These are phyloP conservation scores for Apomyelois bistriatella DNA, from an alignment of 2,888 invertebrate species.

Conservation along the genomic window DNA sequence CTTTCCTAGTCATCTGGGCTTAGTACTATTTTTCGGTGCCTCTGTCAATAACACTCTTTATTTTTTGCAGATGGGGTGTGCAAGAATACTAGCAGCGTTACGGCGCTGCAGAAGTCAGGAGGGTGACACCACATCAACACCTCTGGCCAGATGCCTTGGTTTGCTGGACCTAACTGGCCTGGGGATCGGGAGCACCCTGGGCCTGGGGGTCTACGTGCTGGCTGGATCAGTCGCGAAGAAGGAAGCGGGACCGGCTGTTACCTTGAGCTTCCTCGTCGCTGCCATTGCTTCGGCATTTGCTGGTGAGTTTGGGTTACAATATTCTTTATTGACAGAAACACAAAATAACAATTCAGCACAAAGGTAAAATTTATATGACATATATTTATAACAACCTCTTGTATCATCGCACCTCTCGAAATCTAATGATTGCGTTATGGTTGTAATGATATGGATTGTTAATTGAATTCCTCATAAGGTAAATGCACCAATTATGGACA, in stretches of 20 bases:
- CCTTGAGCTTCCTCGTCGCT: slow-evolving; percentile 93
- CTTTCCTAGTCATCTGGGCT: no score
- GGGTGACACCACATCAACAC: slow-evolving; percentile 57
- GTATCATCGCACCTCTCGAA: no score
- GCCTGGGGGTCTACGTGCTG: slow-evolving; percentile 96
- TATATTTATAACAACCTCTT: no score
- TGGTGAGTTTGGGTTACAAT: slow-evolving; percentile 84
- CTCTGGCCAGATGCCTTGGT: slow-evolving; percentile 84
- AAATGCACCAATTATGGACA: no score
- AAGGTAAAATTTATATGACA: no score
- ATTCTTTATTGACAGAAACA: no score
- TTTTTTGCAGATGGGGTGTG: slow-evolving; percentile 57
- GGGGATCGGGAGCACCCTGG: slow-evolving; percentile 93
- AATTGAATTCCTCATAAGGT: no score
- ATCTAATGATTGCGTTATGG: no score
- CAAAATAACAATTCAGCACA: no score
- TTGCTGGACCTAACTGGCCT: slow-evolving; percentile 92
- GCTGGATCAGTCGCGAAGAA: slow-evolving; percentile 93
- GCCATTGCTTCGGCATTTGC: slow-evolving; percentile 96
- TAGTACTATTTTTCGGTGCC: not conserved
- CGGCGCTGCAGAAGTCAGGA: slow-evolving; percentile 73
- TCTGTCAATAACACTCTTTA: not conserved
- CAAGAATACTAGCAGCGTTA: slow-evolving; percentile 46
- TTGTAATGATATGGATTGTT: no score
- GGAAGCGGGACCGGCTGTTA: slow-evolving; percentile 94